Conservation (phyloP, 2,113 vertebrate genomes). For the Hiodon tergisus region DNA sequence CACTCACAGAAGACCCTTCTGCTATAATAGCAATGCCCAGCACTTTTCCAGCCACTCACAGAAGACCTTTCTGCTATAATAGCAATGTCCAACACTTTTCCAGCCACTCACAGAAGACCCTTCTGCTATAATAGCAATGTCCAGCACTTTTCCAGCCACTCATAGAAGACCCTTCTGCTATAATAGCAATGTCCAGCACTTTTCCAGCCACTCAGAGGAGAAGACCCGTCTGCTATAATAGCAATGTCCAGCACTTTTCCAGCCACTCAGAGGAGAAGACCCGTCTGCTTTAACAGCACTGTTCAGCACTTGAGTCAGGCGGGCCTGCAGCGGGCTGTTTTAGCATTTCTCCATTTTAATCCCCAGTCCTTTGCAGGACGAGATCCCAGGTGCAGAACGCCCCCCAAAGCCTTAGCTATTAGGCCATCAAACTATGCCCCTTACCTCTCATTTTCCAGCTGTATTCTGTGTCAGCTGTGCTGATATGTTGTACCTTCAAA, state of each 20-base stretch:
- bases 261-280: slow-evolving; percentile 1
- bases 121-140: slow-evolving; percentile 2
- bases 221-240: slow-evolving; percentile 2
- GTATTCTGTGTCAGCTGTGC: too few relatives aligned
- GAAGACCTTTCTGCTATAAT: slow-evolving; percentile 2
- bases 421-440: neutral
- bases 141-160: slow-evolving; percentile 7
- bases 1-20: slow-evolving; percentile 9
- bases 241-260: slow-evolving; percentile 7
- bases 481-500: too few relatives aligned
- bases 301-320: neutral
- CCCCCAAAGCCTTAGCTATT: neutral
- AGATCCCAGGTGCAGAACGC: neutral
- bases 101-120: slow-evolving; percentile 5
- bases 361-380: neutral
- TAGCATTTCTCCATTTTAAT: neutral
- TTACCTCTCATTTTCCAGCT: neutral
- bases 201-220: neutral
- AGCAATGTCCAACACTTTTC: slow-evolving; percentile 3
- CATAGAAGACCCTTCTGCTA: slow-evolving; percentile 6
- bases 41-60: slow-evolving; percentile 6
- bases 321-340: neutral
- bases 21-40: neutral
- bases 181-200: neutral
- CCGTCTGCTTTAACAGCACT: neutral